phyloP scores from a whole-genome alignment of 2,888 invertebrate genomes.

The Sarcophaga subvicina region DNA sequence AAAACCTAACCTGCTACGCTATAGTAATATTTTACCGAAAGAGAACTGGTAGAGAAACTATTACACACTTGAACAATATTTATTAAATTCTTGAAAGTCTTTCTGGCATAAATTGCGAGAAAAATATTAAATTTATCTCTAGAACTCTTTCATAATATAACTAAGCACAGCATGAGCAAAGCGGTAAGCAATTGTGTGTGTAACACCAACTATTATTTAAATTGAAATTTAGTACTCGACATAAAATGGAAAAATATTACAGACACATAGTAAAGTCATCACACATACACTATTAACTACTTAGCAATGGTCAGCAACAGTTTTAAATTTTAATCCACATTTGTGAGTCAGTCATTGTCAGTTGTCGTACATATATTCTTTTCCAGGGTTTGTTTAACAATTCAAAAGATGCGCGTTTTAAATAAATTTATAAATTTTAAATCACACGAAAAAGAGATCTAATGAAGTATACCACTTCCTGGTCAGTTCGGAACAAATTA shows the following conservation, averaged over 20 bases:
- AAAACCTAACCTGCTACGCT: not conserved
- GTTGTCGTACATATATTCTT: not conserved
- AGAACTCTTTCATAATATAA: too few species aligned
- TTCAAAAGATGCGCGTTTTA: not conserved
- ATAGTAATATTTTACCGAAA: not conserved
- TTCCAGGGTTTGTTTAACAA: not conserved
- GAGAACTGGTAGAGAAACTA: not conserved
- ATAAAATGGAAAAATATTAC: not conserved
- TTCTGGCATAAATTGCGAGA: too few species aligned
- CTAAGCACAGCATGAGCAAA: too few species aligned
- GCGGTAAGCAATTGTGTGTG: too few species aligned
- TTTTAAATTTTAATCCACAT: not conserved
- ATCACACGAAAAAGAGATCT: too few species aligned
- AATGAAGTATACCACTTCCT: too few species aligned
- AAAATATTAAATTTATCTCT: too few species aligned
- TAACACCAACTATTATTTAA: not conserved
- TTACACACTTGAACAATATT: not conserved
- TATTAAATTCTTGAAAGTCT: too few species aligned
- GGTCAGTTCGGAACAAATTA: too few species aligned
- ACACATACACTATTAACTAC: not conserved
- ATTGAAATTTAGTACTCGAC: not conserved
- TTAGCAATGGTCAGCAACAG: constrained; percentile 31
- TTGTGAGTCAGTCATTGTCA: not conserved
- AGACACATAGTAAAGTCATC: too few species aligned
- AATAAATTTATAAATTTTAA: not conserved